Conservation (phyloP, 2,113 vertebrate species). For the Miniopterus natalensis region DNA sequence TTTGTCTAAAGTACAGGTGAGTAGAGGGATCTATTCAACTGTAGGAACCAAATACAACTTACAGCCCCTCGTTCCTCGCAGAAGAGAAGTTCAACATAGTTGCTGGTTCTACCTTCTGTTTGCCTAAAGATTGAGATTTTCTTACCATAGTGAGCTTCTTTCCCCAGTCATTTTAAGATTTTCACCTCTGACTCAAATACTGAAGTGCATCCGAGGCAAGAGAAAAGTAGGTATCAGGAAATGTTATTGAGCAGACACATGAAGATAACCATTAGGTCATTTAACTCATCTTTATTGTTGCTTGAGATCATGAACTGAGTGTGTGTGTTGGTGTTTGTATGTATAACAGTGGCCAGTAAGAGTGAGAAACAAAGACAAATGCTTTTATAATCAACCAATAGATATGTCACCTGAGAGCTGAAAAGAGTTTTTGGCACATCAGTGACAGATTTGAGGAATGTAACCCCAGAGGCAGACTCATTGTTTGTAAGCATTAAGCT, state of each 20-base stretch:
- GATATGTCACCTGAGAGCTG: background rate
- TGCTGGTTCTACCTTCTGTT: background rate
- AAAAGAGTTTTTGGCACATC: background rate
- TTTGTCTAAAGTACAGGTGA: background rate
- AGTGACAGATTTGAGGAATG: background rate
- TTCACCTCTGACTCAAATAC: background rate
- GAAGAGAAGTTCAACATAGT: background rate
- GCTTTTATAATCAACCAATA: background rate
- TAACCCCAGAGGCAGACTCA: background rate
- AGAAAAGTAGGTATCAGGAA: background rate
- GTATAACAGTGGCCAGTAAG: background rate
- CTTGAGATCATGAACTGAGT: background rate
- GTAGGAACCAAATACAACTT: fast-evolving
- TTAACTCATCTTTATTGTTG: background rate
- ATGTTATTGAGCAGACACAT: background rate
- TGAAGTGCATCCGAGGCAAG: background rate
- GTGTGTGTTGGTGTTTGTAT: background rate
- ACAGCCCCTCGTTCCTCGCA: background rate
- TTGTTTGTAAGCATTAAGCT: background rate
- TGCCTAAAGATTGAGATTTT: background rate
- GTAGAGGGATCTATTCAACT: background rate
- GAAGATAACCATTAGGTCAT: background rate
- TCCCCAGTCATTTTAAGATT: background rate
- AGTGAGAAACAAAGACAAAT: background rate
- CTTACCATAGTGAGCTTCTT: background rate